Evolutionary conservation across 2,888 invertebrate genomes (phyloP).

Genomic region (Mythimna lalbum): DNA sequence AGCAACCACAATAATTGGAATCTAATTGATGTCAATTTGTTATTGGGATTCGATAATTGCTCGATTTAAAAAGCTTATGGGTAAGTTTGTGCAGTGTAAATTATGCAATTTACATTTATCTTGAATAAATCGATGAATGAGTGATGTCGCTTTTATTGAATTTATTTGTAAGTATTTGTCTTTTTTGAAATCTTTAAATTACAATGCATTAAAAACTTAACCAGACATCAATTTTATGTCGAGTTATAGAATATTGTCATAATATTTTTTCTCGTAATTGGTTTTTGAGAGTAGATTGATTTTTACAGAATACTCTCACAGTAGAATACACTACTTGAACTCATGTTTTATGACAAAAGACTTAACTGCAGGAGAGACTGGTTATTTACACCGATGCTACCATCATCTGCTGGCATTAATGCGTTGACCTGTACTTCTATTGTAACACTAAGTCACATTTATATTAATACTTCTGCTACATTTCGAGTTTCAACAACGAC

Average conservation of each 20-base stretch:
- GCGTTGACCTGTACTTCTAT: too few species aligned
- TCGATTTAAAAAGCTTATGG: slow-evolving; percentile 48
- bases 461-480: not conserved
- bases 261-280: not conserved
- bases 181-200: not conserved
- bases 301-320: too few species aligned
- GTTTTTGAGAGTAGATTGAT: too few species aligned
- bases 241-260: not conserved
- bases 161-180: not conserved
- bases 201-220: not conserved
- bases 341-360: too few species aligned
- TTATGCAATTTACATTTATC: slow-evolving; percentile 12
- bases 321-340: too few species aligned
- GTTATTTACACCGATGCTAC: not conserved
- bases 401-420: not conserved
- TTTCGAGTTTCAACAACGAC: not conserved
- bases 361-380: not conserved
- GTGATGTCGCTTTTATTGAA: not conserved
- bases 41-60: slow-evolving; percentile 64
- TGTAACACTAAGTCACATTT: too few species aligned
- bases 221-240: not conserved
- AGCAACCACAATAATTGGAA: slow-evolving; percentile 76
- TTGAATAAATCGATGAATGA: not conserved
- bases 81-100: slow-evolving; percentile 31
- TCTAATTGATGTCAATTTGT: slow-evolving; percentile 83